phyloP scores from a whole-genome alignment of 2,888 invertebrate genomes.

The Hanleya hanleyi region DNA sequence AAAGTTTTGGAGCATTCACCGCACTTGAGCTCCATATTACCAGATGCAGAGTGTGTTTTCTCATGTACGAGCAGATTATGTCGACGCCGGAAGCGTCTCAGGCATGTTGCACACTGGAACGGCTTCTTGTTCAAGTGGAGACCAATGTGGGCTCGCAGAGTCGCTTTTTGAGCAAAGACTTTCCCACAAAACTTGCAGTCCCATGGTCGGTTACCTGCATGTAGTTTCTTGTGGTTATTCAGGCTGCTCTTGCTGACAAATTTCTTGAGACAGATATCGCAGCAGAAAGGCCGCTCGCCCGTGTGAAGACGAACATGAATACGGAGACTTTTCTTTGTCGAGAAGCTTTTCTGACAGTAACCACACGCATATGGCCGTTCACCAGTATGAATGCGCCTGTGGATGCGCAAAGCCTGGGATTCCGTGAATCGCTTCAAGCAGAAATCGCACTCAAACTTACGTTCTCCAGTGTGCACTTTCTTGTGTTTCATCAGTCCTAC shows the following conservation, averaged over 20 bases:
- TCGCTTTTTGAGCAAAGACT: background rate
- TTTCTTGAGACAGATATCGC: background rate
- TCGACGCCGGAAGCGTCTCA: background rate
- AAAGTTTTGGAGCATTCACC: background rate
- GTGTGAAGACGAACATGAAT: background rate
- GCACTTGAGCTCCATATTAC: background rate
- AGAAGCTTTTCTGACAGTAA: background rate
- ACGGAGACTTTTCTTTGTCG: background rate
- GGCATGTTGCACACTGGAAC: background rate
- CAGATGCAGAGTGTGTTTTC: background rate
- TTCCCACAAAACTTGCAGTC: background rate
- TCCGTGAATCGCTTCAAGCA: conserved; percentile 5
- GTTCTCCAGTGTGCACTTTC: background rate
- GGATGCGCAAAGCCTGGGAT: background rate
- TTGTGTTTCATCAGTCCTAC: conserved; percentile 1
- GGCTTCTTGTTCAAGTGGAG: background rate
- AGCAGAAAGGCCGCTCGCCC: background rate
- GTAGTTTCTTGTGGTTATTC: background rate
- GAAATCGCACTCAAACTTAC: background rate
- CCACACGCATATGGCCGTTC: background rate
- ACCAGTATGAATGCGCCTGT: conserved; percentile 5
- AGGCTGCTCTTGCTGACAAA: conserved; percentile 3
- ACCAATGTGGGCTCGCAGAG: background rate
- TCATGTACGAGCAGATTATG: background rate
- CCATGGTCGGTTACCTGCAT: background rate